phyloP scores from a whole-genome alignment of 2,888 invertebrate genomes.

The Drosophila borborema region DNA sequence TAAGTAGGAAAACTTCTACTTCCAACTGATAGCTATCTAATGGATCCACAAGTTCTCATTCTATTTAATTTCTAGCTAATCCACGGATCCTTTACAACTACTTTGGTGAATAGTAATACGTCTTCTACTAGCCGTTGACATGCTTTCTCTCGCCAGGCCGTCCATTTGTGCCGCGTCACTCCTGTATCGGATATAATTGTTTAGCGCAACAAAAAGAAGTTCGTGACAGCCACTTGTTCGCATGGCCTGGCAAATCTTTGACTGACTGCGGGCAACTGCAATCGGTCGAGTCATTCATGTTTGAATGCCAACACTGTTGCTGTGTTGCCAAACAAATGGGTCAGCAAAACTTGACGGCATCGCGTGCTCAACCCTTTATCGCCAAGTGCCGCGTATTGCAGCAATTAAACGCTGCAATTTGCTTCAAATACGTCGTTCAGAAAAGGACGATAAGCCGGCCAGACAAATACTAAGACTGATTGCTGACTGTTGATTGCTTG shows the following conservation, averaged over 20 bases:
- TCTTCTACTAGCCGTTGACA: slow-evolving; percentile 6
- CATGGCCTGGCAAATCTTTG: slow-evolving; percentile 19
- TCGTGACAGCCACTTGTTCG: slow-evolving; percentile 42
- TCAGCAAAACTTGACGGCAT: slow-evolving; percentile 32
- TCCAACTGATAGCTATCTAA: neutral
- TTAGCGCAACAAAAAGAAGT: slow-evolving; percentile 35
- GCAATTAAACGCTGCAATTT: slow-evolving; percentile 74
- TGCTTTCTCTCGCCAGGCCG: slow-evolving; percentile 10
- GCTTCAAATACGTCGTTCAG: slow-evolving; percentile 32
- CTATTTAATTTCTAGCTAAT: neutral
- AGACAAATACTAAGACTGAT: slow-evolving; percentile 21
- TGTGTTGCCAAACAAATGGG: slow-evolving; percentile 48
- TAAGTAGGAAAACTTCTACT: neutral
- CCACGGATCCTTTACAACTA: neutral
- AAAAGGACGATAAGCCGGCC: slow-evolving; percentile 36
- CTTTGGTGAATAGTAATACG: neutral
- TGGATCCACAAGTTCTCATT: too few relatives aligned
- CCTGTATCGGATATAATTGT: slow-evolving; percentile 57
- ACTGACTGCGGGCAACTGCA: slow-evolving; percentile 8
- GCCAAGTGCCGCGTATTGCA: slow-evolving; percentile 47
- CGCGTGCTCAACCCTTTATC: slow-evolving; percentile 67
- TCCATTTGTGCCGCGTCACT: slow-evolving; percentile 58
- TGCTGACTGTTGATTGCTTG: neutral
- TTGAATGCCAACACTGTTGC: slow-evolving; percentile 1
- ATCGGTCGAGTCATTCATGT: slow-evolving; percentile 18